phyloP scores from a whole-genome alignment of 2,797 vertebrate genomes.

The Acrossocheilus wenchowensis region DNA sequence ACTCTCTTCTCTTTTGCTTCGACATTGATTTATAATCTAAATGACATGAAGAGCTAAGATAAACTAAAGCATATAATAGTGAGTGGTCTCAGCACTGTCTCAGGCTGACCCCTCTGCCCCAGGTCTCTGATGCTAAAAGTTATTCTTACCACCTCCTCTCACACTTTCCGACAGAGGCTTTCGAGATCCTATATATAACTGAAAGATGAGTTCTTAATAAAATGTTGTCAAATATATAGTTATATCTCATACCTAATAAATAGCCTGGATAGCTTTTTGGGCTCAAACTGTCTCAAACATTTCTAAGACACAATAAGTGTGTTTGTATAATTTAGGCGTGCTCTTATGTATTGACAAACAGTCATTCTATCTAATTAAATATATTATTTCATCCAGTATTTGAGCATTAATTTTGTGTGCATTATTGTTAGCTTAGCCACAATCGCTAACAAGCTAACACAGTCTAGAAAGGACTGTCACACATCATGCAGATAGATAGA shows the following conservation, averaged over 20 bases:
- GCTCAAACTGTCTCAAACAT: neutral
- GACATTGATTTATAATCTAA: slow-evolving; percentile 36
- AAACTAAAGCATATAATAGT: slow-evolving; percentile 29
- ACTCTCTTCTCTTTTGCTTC: slow-evolving; percentile 26
- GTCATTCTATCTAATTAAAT: neutral
- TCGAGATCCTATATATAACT: slow-evolving; percentile 28
- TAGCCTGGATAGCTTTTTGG: neutral
- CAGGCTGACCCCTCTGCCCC: slow-evolving; percentile 19
- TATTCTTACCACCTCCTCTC: slow-evolving; percentile 42
- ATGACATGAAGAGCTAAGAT: slow-evolving; percentile 13
- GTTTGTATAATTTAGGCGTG: neutral
- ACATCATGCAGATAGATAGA: neutral
- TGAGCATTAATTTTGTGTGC: neutral
- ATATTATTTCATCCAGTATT: neutral
- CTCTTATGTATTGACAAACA: neutral
- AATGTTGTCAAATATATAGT: too few species aligned
- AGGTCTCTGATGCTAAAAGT: slow-evolving; percentile 29
- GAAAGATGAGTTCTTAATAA: slow-evolving; percentile 30
- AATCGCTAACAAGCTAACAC: neutral
- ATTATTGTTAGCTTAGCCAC: neutral
- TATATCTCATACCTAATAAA: neutral
- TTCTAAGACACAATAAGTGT: neutral
- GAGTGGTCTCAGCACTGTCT: slow-evolving; percentile 25
- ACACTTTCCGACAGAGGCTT: slow-evolving; percentile 33
- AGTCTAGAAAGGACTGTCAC: neutral